Evolutionary conservation across 1,140 invertebrate species (phyloP), one percentile per base, ranked within the genome.

Genomic region (Goniozus legneri): DNA sequence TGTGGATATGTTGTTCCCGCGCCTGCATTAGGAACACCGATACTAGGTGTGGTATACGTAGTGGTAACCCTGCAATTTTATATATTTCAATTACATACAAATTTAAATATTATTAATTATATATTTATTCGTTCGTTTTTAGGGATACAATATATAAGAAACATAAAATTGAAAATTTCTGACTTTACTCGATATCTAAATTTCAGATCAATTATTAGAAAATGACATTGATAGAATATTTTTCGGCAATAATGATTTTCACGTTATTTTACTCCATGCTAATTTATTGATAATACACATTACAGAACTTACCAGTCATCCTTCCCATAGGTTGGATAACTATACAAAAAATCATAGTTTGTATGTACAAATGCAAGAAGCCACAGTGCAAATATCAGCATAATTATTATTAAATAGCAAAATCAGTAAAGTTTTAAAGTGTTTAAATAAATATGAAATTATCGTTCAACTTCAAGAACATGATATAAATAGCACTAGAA

Each of bases 291-390:
- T 62, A 67, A 58, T 68, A 70, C 61, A 67, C 66, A 61, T 62
- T 65, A 60, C 60, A 66, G 60, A 65, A 80, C 79, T 81, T 73
- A 81, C 79, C 79, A 81, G 65, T 80, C 78, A 71, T 80, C 79
- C 77, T 81, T 80, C 65, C 75, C 76, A 75, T 80, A 80, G 65
- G 76, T 73, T 65, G 77, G 77, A 77, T 79, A 80, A 79, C 79
- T 81, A 79, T 71, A 73, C 63, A 66, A 72, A 70, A 73, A 75
- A 75, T 62, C 46, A 64, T 62, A 71, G 53, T 54, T 69, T 60
- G 55, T 69, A 69, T 70, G 57, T 69, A 68, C 67, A 71, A 65
- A 58, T 62, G 60, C 62, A 62, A 60, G 57, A 60, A 60, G 48
- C 54, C 61, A 46, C 50, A 42, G 51, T 64, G 52, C 54, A 54